A percentile compares a stretch with the other conserved stretches of the same genome.
These are phyloP conservation scores for Thera britannica DNA, from an alignment of 2,888 invertebrate genomes.

Conservation along the genomic window DNA sequence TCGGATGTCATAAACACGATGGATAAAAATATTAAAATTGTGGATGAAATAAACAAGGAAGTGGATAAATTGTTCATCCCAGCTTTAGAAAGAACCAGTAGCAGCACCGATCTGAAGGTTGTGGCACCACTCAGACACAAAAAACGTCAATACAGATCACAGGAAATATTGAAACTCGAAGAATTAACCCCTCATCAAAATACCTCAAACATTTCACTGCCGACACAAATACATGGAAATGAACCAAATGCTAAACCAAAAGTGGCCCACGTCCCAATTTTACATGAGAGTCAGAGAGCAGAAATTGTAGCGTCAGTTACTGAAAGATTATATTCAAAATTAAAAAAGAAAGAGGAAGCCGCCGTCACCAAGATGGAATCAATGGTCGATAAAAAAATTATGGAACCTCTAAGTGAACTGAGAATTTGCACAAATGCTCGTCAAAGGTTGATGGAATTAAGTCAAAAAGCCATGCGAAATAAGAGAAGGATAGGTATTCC, in stretches of 20 bases:
- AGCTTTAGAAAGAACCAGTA: slow-evolving; percentile 72
- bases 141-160: slow-evolving; percentile 75
- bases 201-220: slow-evolving; percentile 47
- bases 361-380: slow-evolving; percentile 70
- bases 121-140: slow-evolving; percentile 70
- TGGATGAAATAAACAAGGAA: slow-evolving; percentile 70
- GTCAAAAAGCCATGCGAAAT: slow-evolving; percentile 84
- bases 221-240: slow-evolving; percentile 55
- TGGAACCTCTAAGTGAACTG: slow-evolving; percentile 80
- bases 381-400: slow-evolving; percentile 69
- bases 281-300: slow-evolving; percentile 83
- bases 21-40: slow-evolving; percentile 61
- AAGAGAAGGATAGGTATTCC: slow-evolving; percentile 79
- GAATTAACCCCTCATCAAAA: slow-evolving; percentile 47
- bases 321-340: slow-evolving; percentile 86
- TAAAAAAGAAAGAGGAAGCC: slow-evolving; percentile 82
- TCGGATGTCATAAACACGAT: slow-evolving; percentile 65
- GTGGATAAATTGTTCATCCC: slow-evolving; percentile 75
- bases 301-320: slow-evolving; percentile 90
- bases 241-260: slow-evolving; percentile 51
- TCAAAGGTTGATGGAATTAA: slow-evolving; percentile 83
- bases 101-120: slow-evolving; percentile 73
- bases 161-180: slow-evolving; percentile 71
- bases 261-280: slow-evolving; percentile 60
- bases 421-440: slow-evolving; percentile 85